Evolutionary conservation across 2,113 vertebrate genomes (phyloP).

Genomic region (Columba livia): DNA sequence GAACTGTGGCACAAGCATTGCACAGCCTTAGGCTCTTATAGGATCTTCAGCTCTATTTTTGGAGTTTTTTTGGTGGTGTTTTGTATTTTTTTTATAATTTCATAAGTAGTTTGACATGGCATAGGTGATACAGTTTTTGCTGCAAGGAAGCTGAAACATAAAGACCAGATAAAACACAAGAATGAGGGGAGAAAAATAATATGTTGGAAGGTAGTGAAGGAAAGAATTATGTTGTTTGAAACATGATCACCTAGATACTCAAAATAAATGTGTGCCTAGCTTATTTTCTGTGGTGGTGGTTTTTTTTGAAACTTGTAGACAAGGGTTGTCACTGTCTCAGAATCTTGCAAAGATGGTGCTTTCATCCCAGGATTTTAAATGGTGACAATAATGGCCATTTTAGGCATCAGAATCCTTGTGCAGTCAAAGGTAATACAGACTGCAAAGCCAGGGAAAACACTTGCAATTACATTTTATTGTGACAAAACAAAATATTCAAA

Average conservation of each 20-base stretch:
- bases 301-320: background rate
- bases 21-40: background rate
- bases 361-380: background rate
- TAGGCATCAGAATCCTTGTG: background rate
- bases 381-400: background rate
- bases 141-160: background rate
- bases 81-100: background rate
- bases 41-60: background rate
- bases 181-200: background rate
- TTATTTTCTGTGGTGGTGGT: background rate
- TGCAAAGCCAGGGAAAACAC: background rate
- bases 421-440: background rate
- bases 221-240: background rate
- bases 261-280: background rate
- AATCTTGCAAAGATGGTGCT: background rate
- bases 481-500: background rate
- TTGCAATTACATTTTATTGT: background rate
- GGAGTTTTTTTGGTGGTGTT: rapidly evolving
- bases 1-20: background rate
- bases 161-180: background rate
- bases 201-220: background rate
- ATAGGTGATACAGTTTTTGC: background rate
- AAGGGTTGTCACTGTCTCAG: background rate
- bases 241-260: background rate
- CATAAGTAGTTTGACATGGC: background rate